phyloP scores from a whole-genome alignment of 2,113 vertebrate species.

The Ictidomys tridecemlineatus region DNA sequence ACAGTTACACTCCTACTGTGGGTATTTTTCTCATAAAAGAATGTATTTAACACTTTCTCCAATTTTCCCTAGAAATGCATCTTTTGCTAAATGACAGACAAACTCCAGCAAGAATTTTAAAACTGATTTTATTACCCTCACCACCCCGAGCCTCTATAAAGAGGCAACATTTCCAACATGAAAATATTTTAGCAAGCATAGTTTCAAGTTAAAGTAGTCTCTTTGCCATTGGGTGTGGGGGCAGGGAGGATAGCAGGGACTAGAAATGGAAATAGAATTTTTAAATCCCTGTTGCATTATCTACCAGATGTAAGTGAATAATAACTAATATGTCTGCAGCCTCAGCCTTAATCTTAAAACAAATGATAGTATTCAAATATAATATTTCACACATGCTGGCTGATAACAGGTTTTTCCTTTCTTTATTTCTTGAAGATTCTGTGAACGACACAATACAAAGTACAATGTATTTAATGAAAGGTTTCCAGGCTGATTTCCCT shows the following conservation, averaged over 20 bases:
- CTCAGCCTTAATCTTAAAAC: conserved; percentile 89
- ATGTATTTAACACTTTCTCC: conserved; percentile 70
- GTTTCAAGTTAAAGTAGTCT: conserved; percentile 83
- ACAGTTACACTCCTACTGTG: conserved; percentile 5
- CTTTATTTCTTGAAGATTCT: conserved; percentile 89
- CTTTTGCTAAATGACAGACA: conserved; percentile 65
- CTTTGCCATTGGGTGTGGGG: conserved; percentile 65
- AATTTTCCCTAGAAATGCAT: conserved; percentile 47
- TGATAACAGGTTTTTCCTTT: conserved; percentile 87
- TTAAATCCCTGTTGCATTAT: conserved; percentile 86
- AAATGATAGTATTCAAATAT: conserved; percentile 91
- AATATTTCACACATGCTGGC: conserved; percentile 87
- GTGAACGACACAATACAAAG: conserved; percentile 89
- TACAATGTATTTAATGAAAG: conserved; percentile 92
- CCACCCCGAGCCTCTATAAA: conserved; percentile 44
- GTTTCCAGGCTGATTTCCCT: conserved; percentile 91
- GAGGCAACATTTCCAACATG: conserved; percentile 49
- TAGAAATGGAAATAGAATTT: conserved; percentile 70
- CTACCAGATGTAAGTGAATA: conserved; percentile 88
- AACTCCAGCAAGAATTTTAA: conserved; percentile 59
- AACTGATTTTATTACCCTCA: conserved; percentile 46
- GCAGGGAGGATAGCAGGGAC: conserved; percentile 63
- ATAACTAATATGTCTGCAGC: conserved; percentile 87
- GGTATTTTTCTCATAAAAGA: conserved; percentile 71
- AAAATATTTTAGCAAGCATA: conserved; percentile 80